Conservation (phyloP, 1,140 invertebrate genomes). For the Lamellibrachia luymesi region DNA sequence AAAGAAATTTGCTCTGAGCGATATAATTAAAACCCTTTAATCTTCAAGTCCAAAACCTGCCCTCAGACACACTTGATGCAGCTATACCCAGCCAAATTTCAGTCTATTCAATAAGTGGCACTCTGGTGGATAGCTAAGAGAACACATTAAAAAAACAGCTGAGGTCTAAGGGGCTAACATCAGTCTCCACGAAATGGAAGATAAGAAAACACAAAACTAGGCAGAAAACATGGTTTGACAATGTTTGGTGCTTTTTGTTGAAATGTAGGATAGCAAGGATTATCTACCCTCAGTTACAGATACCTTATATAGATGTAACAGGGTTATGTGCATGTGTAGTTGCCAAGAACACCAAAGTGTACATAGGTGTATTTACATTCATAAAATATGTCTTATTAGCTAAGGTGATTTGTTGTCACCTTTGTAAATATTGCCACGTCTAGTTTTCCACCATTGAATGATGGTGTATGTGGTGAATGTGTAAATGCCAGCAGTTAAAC, state of each 20-base stretch:
- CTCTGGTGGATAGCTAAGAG: too few species aligned
- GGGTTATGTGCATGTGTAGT: neutral
- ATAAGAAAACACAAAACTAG: neutral
- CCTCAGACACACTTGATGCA: too few species aligned
- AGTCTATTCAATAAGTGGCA: too few species aligned
- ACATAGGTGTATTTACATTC: neutral
- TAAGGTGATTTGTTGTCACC: neutral
- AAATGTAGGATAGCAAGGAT: neutral
- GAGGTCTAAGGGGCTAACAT: too few species aligned
- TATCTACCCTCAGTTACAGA: neutral
- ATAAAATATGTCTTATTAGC: neutral
- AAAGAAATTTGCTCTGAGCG: too few species aligned
- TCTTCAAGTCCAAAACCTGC: too few species aligned
- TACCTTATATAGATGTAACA: neutral
- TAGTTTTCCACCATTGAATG: neutral
- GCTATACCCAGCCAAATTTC: too few species aligned
- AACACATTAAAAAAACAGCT: too few species aligned
- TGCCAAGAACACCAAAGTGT: neutral
- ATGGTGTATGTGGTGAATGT: neutral
- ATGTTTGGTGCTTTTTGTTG: constrained; percentile 5
- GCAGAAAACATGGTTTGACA: neutral
- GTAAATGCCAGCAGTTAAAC: neutral
- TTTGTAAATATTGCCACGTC: neutral
- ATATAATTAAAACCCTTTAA: too few species aligned
- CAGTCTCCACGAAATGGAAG: neutral